These are phyloP conservation scores for Melinopterus prodromus DNA, from an alignment of 2,888 invertebrate genomes.

Conservation along the genomic window DNA sequence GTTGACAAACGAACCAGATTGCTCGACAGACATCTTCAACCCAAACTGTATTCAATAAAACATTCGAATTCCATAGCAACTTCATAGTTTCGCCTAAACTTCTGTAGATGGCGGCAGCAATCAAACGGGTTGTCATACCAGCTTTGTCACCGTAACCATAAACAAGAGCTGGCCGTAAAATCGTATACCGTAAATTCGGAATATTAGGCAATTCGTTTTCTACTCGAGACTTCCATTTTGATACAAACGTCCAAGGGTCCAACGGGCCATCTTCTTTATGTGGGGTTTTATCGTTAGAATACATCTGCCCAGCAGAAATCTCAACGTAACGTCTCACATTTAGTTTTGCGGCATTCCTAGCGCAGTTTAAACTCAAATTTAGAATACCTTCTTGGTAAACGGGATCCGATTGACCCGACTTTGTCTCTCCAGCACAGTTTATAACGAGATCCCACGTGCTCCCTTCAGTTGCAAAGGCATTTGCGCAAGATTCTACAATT, in stretches of 20 bases:
- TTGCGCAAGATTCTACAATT: slow-evolving; percentile 70
- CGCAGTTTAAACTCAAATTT: slow-evolving; percentile 85
- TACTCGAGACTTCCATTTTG: slow-evolving; percentile 83
- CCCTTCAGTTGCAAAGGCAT: slow-evolving; percentile 73
- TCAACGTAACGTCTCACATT: slow-evolving; percentile 80
- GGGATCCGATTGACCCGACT: slow-evolving; percentile 86
- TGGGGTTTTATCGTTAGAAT: slow-evolving; percentile 79
- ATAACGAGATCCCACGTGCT: slow-evolving; percentile 78
- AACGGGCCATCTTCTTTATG: slow-evolving; percentile 78
- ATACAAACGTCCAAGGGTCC: slow-evolving; percentile 87
- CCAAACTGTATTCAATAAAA: slow-evolving; percentile 89
- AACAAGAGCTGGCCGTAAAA: slow-evolving; percentile 84
- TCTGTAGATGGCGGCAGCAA: slow-evolving; percentile 89
- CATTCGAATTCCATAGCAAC: slow-evolving; percentile 85
- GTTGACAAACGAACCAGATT: slow-evolving; percentile 72
- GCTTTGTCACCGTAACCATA: slow-evolving; percentile 86
- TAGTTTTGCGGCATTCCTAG: slow-evolving; percentile 75
- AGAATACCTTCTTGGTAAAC: slow-evolving; percentile 91
- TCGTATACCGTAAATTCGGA: slow-evolving; percentile 75
- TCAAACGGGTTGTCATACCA: slow-evolving; percentile 83
- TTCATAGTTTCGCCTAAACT: slow-evolving; percentile 91
- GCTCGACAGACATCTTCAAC: slow-evolving; percentile 85
- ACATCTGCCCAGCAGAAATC: slow-evolving; percentile 85
- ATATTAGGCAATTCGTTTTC: slow-evolving; percentile 78
- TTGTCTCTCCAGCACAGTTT: slow-evolving; percentile 93